phyloP scores from a whole-genome alignment of 2,888 invertebrate species.

The Lacanobia wlatinum region DNA sequence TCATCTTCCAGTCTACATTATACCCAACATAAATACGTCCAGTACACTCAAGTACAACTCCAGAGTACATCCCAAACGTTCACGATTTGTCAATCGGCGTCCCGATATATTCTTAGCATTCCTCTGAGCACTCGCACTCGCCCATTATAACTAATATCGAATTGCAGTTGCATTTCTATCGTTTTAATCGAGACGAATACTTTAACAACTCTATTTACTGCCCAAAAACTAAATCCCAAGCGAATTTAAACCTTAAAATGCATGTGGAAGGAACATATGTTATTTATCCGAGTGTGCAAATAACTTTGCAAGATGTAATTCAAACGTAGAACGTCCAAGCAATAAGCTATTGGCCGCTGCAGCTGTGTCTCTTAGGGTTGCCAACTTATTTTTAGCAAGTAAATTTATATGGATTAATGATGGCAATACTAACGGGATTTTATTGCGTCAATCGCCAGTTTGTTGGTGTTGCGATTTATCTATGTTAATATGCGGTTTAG shows the following conservation, averaged over 20 bases:
- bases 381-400: conserved; percentile 86
- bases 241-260: conserved; percentile 47
- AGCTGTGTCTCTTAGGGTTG: conserved; percentile 87
- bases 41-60: conserved; percentile 17
- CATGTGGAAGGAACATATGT: neutral
- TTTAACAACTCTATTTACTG: conserved; percentile 28
- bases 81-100: conserved; percentile 63
- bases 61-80: conserved; percentile 33
- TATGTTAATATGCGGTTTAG: conserved; percentile 65
- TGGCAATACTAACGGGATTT: conserved; percentile 77
- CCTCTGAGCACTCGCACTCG: conserved; percentile 43
- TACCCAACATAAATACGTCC: conserved; percentile 23
- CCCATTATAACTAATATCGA: conserved; percentile 56
- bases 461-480: conserved; percentile 65
- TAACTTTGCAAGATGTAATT: conserved; percentile 77
- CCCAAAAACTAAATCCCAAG: conserved; percentile 29
- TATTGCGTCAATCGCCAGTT: conserved; percentile 79
- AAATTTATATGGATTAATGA: conserved; percentile 85
- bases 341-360: conserved; percentile 86
- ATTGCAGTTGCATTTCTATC: conserved; percentile 66
- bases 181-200: conserved; percentile 65
- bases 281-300: conserved; percentile 49
- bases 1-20: conserved; percentile 2
- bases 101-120: conserved; percentile 55
- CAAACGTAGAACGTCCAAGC: conserved; percentile 82